These are phyloP conservation scores for cat (Felis catus) DNA, from an alignment of 2,113 vertebrate species.

Conservation along the genomic window DNA sequence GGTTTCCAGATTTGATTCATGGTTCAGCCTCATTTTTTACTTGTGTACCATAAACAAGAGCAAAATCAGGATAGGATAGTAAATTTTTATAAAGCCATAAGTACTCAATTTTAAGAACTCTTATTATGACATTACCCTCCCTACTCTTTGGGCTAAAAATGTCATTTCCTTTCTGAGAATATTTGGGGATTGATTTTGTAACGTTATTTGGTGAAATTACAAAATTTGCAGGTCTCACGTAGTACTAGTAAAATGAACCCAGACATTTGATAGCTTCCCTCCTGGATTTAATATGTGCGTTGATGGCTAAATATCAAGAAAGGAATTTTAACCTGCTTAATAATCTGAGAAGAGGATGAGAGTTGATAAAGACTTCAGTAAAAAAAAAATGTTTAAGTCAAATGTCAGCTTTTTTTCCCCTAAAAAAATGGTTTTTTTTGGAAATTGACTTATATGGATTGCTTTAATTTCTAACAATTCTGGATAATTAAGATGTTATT, in stretches of 20 bases:
- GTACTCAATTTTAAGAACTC: background rate
- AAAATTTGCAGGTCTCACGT: background rate
- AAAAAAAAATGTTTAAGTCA: constrained; percentile 29
- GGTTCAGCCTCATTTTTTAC: background rate
- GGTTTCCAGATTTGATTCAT: background rate
- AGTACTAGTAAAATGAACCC: background rate
- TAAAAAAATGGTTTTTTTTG: background rate
- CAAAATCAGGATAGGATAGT: background rate
- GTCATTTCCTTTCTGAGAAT: background rate
- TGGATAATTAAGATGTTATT: constrained; percentile 69
- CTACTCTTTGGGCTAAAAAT: background rate
- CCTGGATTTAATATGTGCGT: background rate
- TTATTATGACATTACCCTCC: background rate
- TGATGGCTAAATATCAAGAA: background rate
- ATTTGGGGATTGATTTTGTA: background rate
- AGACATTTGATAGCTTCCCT: background rate
- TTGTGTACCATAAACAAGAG: background rate
- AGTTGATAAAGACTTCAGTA: background rate
- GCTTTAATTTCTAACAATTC: constrained; percentile 58
- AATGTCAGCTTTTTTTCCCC: background rate
- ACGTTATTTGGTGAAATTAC: background rate
- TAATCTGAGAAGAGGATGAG: background rate
- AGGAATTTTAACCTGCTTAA: background rate
- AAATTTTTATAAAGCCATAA: constrained; percentile 16
- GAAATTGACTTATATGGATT: background rate